Conservation (phyloP, 2,797 vertebrate species). For the Notolepis coatsorum region DNA sequence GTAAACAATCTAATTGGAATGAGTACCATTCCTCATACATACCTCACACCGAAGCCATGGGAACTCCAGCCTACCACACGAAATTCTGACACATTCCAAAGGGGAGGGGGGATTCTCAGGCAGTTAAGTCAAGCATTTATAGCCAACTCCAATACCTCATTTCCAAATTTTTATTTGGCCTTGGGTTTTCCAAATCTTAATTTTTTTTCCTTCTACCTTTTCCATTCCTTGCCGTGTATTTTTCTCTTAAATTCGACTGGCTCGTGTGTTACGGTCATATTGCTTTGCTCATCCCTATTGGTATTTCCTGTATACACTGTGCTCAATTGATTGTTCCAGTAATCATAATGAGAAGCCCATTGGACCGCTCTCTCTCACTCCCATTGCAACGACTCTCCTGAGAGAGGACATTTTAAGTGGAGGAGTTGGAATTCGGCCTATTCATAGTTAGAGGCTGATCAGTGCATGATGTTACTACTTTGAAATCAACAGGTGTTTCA, state of each 20-base stretch:
- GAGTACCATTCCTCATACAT: slow-evolving; percentile 78
- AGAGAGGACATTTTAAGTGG: slow-evolving; percentile 54
- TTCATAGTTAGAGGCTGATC: slow-evolving; percentile 50
- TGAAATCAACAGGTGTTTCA: slow-evolving; percentile 82
- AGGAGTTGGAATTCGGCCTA: slow-evolving; percentile 52
- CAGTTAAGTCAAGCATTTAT: slow-evolving; percentile 73
- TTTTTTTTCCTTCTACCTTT: slow-evolving; percentile 69
- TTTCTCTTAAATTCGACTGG: slow-evolving; percentile 46
- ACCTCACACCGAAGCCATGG: slow-evolving; percentile 80
- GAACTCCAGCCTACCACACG: slow-evolving; percentile 67
- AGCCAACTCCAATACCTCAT: slow-evolving; percentile 81
- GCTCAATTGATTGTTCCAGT: slow-evolving; percentile 76
- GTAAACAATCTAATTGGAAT: slow-evolving; percentile 80
- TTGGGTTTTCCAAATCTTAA: slow-evolving; percentile 60
- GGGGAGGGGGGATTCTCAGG: slow-evolving; percentile 77
- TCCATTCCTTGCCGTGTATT: slow-evolving; percentile 54
- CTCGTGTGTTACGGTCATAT: slow-evolving; percentile 65
- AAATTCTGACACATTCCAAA: slow-evolving; percentile 79
- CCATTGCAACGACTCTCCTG: slow-evolving; percentile 37
- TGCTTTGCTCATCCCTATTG: slow-evolving; percentile 71
- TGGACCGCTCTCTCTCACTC: slow-evolving; percentile 18
- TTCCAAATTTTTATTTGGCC: slow-evolving; percentile 73
- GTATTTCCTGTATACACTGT: slow-evolving; percentile 79
- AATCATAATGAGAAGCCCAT: slow-evolving; percentile 70
- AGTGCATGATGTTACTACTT: slow-evolving; percentile 53